phyloP scores from a whole-genome alignment of 1,140 invertebrate genomes.

The Drosophila willistoni region DNA sequence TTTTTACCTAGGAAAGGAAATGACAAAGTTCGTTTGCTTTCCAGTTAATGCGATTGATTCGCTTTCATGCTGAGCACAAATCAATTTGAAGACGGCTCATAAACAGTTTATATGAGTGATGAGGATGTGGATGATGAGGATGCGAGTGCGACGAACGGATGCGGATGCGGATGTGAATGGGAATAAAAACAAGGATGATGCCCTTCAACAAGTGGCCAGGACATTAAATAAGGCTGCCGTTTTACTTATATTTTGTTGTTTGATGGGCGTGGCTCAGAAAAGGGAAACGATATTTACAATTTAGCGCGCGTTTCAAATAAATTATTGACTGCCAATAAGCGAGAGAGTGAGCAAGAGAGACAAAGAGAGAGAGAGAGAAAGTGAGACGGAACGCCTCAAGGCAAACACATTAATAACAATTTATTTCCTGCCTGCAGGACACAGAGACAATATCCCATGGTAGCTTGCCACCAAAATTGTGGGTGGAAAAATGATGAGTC shows the following conservation, averaged over 20 bases:
- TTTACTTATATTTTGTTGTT: slow-evolving; percentile 29
- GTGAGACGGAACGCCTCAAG: slow-evolving; percentile 19
- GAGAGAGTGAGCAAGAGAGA: not conserved
- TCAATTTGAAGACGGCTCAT: slow-evolving; percentile 62
- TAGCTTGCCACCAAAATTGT: slow-evolving; percentile 44
- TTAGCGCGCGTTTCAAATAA: slow-evolving; percentile 59
- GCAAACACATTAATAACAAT: slow-evolving; percentile 77
- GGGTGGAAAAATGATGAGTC: slow-evolving; percentile 22
- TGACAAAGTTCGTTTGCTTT: not conserved
- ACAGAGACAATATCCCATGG: slow-evolving; percentile 45
- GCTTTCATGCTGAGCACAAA: slow-evolving; percentile 56
- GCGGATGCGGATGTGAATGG: not conserved
- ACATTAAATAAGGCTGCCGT: slow-evolving; percentile 64
- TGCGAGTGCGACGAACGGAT: not conserved
- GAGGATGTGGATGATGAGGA: slow-evolving; percentile 24
- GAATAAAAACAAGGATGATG: not conserved
- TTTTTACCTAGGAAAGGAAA: slow-evolving; percentile 11
- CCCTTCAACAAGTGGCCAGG: slow-evolving; percentile 67
- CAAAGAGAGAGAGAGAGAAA: slow-evolving; percentile 1
- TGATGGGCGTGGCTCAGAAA: slow-evolving; percentile 3
- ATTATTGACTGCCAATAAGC: slow-evolving; percentile 54
- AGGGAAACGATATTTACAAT: slow-evolving; percentile 54
- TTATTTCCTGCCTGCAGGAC: slow-evolving; percentile 64
- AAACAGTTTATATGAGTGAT: slow-evolving; percentile 62
- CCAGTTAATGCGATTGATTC: slow-evolving; percentile 63